Evolutionary conservation across 2,888 invertebrate species (phyloP).

Genomic region (Pyrgus malvae): DNA sequence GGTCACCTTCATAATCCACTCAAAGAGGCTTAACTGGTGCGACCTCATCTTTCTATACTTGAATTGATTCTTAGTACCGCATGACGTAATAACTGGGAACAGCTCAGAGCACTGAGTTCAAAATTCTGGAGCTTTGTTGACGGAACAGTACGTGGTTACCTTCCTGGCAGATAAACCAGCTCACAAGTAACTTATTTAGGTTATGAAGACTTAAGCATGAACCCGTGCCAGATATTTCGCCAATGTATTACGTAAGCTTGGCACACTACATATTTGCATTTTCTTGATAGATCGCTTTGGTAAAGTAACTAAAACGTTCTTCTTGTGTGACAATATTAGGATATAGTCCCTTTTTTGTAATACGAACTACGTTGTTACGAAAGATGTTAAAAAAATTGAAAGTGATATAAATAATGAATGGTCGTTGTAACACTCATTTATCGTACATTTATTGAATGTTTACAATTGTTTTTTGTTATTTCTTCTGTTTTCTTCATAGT

Average conservation of each 20-base stretch:
- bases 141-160: conserved; percentile 7
- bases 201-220: conserved; percentile 19
- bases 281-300: conserved; percentile 13
- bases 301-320: neutral
- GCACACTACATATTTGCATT: conserved; percentile 19
- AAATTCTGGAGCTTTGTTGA: conserved; percentile 10
- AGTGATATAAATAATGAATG: neutral
- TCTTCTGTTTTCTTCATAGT: too few species aligned
- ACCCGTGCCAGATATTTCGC: conserved; percentile 23
- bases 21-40: too few species aligned
- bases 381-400: neutral
- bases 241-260: conserved; percentile 21
- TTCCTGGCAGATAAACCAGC: conserved; percentile 21
- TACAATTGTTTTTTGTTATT: too few species aligned
- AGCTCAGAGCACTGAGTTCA: neutral
- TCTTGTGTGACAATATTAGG: neutral
- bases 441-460: too few species aligned
- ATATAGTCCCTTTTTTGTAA: neutral
- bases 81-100: conserved; percentile 12
- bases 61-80: neutral
- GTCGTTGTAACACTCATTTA: too few species aligned
- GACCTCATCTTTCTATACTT: too few species aligned
- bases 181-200: conserved; percentile 15
- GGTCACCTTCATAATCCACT: too few species aligned
- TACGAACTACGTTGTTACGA: neutral